Evolutionary conservation across 2,888 invertebrate species (phyloP), one percentile per base, ranked within the genome.

Genomic region (Disparrhopalites patrizii): DNA sequence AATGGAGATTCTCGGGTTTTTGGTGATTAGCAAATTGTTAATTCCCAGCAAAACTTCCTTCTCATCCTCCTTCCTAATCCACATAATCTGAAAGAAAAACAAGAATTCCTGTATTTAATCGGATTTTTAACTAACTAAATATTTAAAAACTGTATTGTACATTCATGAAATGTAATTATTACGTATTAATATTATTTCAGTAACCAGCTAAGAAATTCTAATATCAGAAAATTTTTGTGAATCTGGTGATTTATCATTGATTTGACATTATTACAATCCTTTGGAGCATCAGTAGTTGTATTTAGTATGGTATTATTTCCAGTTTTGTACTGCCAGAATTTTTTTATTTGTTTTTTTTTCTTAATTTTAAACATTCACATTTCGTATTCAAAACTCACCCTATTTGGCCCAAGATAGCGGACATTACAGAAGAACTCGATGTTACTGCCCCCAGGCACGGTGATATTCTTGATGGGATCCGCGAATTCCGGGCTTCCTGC

Each of bases 351-450:
- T n/a, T n/a, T n/a, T n/a, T n/a, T n/a, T n/a, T n/a, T n/a, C n/a
- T n/a, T n/a, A n/a, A n/a, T n/a, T n/a, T n/a, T n/a, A n/a, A n/a
- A n/a, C n/a, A n/a, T n/a, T n/a, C n/a, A n/a, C 33, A n/a, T 10
- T 25, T 18, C 8, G 23, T 10, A 30, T 10, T 33, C 5, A 15
- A 33, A 10, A 8, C n/a, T 47, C 25, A 73, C 73, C 69, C 73
- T 50, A 23, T 68, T 65, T 1, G 57, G 68, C 36, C 70, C 71
- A 54, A 71, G 62, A 67, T 72, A 54, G 15, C 58, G 61, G 18
- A 73, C 66, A 30, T 62, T 66, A 55, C 73, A 73, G 4, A 68
- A 70, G 47, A 73, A 67, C 51, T 72, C 73, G 20, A 72, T 67
- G 60, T 71, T 71, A 10, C 57, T 70, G 7, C 73, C 73, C n/a